These are phyloP conservation scores for Chondrilla cf. caribensis DNA, from an alignment of 37 sponge, comb jelly and placozoan species.

Conservation along the genomic window DNA sequence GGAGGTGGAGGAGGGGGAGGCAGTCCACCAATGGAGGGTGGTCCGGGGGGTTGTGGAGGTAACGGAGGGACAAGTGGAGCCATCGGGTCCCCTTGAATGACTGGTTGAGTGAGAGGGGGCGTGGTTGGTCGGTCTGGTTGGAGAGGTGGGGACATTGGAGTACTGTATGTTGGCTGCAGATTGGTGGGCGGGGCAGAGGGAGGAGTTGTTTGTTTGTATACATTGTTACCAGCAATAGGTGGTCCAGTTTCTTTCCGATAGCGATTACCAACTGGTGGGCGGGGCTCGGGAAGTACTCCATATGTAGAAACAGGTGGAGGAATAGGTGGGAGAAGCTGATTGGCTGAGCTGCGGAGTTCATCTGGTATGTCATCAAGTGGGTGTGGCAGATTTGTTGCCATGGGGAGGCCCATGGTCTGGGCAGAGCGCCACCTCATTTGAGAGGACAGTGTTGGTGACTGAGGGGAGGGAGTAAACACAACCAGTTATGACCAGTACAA, in stretches of 20 bases:
- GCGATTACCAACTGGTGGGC: not conserved
- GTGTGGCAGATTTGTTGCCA: not conserved
- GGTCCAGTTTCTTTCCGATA: constrained; percentile 18
- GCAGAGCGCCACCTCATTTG: not conserved
- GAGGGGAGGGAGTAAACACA: not conserved
- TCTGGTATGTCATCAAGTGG: constrained; percentile 15
- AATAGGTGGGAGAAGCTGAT: constrained; percentile 20
- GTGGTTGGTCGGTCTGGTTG: not conserved
- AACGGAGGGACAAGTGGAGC: constrained; percentile 9
- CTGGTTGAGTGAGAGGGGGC: not conserved
- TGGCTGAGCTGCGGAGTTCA: not conserved
- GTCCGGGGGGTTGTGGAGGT: not conserved
- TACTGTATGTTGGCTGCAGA: not conserved
- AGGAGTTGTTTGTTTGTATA: not conserved
- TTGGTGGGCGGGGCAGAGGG: constrained; percentile 8
- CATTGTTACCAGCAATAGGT: not conserved
- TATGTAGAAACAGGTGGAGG: not conserved
- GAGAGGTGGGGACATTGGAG: not conserved
- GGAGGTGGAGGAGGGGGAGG: constrained; percentile 35
- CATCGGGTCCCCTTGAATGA: not conserved
- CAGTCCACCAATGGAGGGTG: not conserved
- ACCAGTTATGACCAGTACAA: not conserved
- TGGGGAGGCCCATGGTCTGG: not conserved
- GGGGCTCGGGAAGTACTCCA: not conserved
- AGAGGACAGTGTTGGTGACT: not conserved